Evolutionary conservation across 1,140 invertebrate genomes (phyloP).

Genomic region (Pseudoatta argentina): DNA sequence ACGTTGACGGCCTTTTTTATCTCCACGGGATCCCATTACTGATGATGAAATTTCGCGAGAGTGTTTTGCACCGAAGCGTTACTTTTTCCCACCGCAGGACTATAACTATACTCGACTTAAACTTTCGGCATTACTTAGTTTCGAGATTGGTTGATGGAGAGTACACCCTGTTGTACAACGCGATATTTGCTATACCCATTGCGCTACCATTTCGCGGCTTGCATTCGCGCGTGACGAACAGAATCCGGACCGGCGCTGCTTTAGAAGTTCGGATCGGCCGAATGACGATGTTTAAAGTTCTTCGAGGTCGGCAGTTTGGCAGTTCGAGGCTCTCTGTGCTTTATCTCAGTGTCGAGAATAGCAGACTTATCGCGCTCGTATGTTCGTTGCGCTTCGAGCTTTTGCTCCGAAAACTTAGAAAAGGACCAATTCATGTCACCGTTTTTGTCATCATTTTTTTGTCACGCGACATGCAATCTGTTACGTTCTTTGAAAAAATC

Average conservation of each 20-base stretch:
- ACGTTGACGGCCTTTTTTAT: constrained; percentile 10
- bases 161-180: constrained; percentile 5
- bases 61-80: neutral
- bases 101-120: constrained; percentile 12
- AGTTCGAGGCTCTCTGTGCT: constrained; percentile 19
- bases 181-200: neutral
- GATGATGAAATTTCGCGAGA: constrained; percentile 14
- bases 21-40: constrained; percentile 9
- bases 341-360: constrained; percentile 50
- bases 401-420: constrained; percentile 22
- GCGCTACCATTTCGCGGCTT: neutral
- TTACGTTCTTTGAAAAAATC: neutral
- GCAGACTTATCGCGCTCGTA: constrained; percentile 40
- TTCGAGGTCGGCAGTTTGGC: constrained; percentile 48
- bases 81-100: neutral
- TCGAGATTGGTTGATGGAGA: constrained; percentile 15
- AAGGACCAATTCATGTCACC: neutral
- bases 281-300: constrained; percentile 60
- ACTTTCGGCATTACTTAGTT: constrained; percentile 39
- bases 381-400: neutral
- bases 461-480: constrained; percentile 19
- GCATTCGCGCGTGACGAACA: constrained; percentile 23
- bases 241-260: neutral
- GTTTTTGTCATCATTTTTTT: neutral
- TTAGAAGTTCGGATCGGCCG: constrained; percentile 19